phyloP scores from a whole-genome alignment of 2,888 invertebrate species.

The Coenonympha arcania region DNA sequence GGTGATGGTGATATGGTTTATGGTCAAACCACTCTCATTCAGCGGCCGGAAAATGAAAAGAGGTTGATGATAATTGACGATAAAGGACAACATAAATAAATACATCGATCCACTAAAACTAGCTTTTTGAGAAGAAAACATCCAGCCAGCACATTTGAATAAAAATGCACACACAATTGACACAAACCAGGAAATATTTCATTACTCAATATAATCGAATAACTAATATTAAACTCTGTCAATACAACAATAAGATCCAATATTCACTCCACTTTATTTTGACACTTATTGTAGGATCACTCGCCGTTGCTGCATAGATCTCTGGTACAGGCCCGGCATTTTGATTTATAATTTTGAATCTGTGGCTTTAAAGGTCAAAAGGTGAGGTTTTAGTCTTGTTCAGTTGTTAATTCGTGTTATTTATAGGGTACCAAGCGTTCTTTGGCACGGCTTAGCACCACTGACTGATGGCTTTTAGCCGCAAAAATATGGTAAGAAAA shows the following conservation, averaged over 20 bases:
- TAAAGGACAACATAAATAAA: no score
- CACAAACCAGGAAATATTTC: no score
- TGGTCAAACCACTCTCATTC: no score
- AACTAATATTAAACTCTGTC: conserved; percentile 20
- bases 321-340: conserved; percentile 63
- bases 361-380: conserved; percentile 40
- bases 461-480: background rate
- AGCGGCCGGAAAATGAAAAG: no score
- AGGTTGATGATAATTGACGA: no score
- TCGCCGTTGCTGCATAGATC: conserved; percentile 52
- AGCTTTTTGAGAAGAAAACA: no score
- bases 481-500: no score
- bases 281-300: conserved; percentile 57
- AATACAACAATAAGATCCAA: conserved; percentile 32
- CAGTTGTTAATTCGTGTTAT: conserved; percentile 21
- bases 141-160: no score
- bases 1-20: no score
- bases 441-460: background rate
- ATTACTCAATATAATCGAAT: no score
- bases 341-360: conserved; percentile 29
- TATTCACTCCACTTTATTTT: background rate
- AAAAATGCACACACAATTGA: no score
- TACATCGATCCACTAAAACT: no score
- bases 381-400: conserved; percentile 52
- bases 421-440: conserved; percentile 4